Percentiles rank a stretch among this genome's conserved stretches.
Conservation (phyloP, 2,113 vertebrate genomes). For the Chaetura pelagica region DNA sequence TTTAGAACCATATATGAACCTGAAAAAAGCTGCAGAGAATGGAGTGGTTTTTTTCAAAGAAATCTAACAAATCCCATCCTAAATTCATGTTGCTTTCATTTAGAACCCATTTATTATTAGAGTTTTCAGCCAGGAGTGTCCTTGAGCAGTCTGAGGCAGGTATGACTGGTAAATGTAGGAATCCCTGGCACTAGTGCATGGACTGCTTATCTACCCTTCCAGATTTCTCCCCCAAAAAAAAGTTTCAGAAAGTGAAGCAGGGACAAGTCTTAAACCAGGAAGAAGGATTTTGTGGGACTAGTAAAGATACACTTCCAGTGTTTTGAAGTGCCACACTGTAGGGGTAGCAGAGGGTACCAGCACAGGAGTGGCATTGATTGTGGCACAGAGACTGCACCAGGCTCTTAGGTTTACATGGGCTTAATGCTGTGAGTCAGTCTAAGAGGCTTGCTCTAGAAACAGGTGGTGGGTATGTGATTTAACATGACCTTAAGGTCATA, state of each 20-base stretch:
- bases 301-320: not conserved
- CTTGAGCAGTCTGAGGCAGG: not conserved
- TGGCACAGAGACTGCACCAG: not conserved
- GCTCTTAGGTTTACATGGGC: not conserved
- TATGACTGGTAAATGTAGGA: not conserved
- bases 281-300: not conserved
- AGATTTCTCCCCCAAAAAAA: not conserved
- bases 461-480: not conserved
- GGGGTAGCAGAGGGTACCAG: not conserved
- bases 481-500: not conserved
- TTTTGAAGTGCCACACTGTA: accelerated
- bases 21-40: not conserved
- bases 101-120: not conserved
- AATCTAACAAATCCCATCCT: not conserved
- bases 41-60: not conserved
- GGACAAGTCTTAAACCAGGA: not conserved
- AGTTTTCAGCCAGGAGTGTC: not conserved
- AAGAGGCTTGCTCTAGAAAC: not conserved
- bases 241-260: not conserved
- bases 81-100: not conserved
- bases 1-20: not conserved
- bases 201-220: not conserved
- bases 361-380: not conserved
- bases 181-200: not conserved
- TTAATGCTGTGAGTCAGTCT: not conserved